phyloP scores from a whole-genome alignment of 92 coral and sea anemone genomes.

The Porites cylindrica region DNA sequence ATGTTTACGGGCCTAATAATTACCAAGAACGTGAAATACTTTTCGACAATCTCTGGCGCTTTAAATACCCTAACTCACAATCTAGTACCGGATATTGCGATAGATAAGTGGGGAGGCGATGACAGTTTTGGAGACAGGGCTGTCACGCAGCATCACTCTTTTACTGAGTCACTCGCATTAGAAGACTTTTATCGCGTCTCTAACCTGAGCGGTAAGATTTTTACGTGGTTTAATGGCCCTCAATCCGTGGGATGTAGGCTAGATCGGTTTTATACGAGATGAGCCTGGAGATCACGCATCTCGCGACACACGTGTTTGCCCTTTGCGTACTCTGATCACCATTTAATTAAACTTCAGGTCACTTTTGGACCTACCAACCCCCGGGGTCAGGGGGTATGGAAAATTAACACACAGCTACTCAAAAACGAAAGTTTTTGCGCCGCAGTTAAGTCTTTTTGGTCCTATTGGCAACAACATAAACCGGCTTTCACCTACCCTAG shows the following conservation, averaged over 20 bases:
- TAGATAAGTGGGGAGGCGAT: too few species aligned
- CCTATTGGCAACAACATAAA: not conserved
- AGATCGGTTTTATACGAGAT: not conserved
- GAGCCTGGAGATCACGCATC: slow-evolving; percentile 5
- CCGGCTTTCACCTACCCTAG: not conserved
- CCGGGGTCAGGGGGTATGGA: slow-evolving; percentile 36
- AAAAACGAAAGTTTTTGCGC: not conserved
- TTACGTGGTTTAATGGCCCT: slow-evolving; percentile 6
- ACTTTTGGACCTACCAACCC: not conserved
- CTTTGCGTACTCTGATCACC: slow-evolving; percentile 22
- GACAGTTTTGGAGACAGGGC: too few species aligned
- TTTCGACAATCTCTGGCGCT: too few species aligned
- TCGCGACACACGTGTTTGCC: not conserved
- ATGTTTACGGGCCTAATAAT: too few species aligned
- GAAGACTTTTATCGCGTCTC: too few species aligned
- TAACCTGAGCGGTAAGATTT: too few species aligned
- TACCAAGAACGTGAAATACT: too few species aligned
- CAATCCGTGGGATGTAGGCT: not conserved
- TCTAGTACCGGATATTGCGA: too few species aligned
- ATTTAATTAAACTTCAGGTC: not conserved
- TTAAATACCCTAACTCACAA: too few species aligned
- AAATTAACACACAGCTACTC: slow-evolving; percentile 11
- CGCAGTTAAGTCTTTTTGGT: not conserved
- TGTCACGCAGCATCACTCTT: too few species aligned
- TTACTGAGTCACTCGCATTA: too few species aligned